phyloP scores from a whole-genome alignment of 1,140 invertebrate species.

The Apis laboriosa region DNA sequence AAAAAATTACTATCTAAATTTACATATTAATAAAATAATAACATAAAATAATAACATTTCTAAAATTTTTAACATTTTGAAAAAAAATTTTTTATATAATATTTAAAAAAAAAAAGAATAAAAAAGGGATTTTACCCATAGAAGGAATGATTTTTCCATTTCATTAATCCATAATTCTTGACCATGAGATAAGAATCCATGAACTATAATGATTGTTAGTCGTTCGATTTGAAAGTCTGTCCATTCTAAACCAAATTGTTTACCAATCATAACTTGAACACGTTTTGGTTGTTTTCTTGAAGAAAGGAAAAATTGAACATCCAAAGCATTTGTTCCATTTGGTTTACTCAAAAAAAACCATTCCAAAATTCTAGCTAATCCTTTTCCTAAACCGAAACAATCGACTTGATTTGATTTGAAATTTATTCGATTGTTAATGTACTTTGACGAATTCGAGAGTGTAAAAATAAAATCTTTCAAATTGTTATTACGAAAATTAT shows the following conservation, averaged over 20 bases:
- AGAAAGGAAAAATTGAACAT: slow-evolving; percentile 73
- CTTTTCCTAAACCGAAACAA: slow-evolving; percentile 72
- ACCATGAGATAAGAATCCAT: slow-evolving; percentile 83
- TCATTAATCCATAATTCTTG: slow-evolving; percentile 80
- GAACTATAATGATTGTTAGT: slow-evolving; percentile 81
- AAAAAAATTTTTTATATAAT: neutral
- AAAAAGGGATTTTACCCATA: slow-evolving; percentile 74
- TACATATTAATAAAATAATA: neutral
- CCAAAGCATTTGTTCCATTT: slow-evolving; percentile 58
- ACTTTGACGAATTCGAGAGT: neutral
- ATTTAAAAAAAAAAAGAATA: neutral
- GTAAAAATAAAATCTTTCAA: slow-evolving; percentile 39
- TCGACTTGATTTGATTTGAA: slow-evolving; percentile 56
- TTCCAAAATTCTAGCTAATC: slow-evolving; percentile 58
- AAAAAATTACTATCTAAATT: neutral
- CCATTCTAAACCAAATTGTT: slow-evolving; percentile 83
- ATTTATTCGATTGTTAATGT: neutral
- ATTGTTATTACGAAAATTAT: neutral
- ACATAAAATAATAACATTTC: neutral
- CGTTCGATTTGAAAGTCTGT: slow-evolving; percentile 80
- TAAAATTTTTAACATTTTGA: neutral
- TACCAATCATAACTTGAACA: slow-evolving; percentile 70
- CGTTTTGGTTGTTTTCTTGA: slow-evolving; percentile 66
- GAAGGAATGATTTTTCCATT: slow-evolving; percentile 80
- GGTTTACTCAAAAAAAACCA: slow-evolving; percentile 65